Evolutionary conservation across 2,797 vertebrate species (phyloP), one percentile per base, ranked within the genome.

Genomic region (Macropus fuliginosus): DNA sequence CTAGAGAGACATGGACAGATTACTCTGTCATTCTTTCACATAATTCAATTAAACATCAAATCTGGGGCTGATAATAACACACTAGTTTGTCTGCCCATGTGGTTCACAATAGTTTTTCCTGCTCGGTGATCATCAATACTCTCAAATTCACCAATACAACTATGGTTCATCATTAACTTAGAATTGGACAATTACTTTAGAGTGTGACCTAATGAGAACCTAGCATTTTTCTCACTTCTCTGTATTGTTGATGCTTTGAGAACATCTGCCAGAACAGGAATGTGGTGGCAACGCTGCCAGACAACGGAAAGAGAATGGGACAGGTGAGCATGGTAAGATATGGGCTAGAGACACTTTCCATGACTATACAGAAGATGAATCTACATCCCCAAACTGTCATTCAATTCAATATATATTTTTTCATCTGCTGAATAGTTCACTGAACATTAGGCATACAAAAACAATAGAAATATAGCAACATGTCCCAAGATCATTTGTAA

Each of bases 101-200:
- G 14, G n/a, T 74, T 99, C 97, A 99, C 99, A 91, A 99, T 99
- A 89, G 99, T 99, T 99, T 99, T 99, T 87, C 99, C 99, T 28
- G 99, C 99, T 99, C 99, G 98, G 98, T 99, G 99, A 97, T 99
- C 99, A 55, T 99, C 99, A 96, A 99, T 99, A 95, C 99, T 99
- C 99, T 99, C 99, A 99, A 99, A 99, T 98, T 99, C 99, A 92
- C 99, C 99, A 98, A 99, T 99, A 98, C 99, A 99, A 98, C 99
- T 66, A n/a, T 40, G 16, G 1, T 74, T 74, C 62, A 18, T 74
- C 62, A 74, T 74, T 74, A 74, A n/a, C 34, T n/a, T 40, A 74
- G 16, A n/a, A 74, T 40, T 21, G 6, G n/a, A 40, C 59, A 40
- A 74, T 74, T 40, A 21, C 16, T 74, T 66, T 66, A 66, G 13